Conservation (phyloP, 2,113 vertebrate genomes). For the Mobula birostris region DNA sequence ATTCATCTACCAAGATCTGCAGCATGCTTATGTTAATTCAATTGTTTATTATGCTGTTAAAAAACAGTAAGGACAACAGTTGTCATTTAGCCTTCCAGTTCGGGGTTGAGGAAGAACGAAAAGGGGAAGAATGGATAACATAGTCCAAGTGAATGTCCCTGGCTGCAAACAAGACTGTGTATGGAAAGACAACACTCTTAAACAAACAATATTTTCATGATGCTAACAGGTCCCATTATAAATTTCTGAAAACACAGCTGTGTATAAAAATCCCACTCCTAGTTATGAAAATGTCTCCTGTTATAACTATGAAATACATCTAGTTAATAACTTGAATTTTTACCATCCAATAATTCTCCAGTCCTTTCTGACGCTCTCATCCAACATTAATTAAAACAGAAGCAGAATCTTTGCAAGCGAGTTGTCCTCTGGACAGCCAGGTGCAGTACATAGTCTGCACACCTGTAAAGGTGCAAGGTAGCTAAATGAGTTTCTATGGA, state of each 20-base stretch:
- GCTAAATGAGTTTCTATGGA: background rate
- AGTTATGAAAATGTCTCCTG: background rate
- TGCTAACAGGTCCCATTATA: conserved; percentile 62
- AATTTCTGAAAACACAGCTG: conserved; percentile 54
- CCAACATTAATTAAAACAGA: background rate
- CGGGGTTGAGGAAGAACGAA: background rate
- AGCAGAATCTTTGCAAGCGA: background rate
- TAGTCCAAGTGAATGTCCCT: background rate
- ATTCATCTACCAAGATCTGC: background rate
- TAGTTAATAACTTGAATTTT: background rate
- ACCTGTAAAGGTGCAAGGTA: background rate
- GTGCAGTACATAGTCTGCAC: background rate
- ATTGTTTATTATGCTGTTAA: background rate
- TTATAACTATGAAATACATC: background rate
- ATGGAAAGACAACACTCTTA: background rate
- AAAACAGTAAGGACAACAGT: background rate
- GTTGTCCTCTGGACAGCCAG: background rate
- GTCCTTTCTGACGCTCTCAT: background rate
- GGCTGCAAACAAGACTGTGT: background rate
- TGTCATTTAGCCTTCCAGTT: background rate
- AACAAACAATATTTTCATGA: background rate
- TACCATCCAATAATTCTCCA: background rate
- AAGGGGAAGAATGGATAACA: background rate
- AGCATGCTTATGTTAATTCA: background rate
- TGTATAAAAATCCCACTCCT: conserved; percentile 33